phyloP scores from a whole-genome alignment of 2,888 invertebrate species.

The Salticus scenicus region DNA sequence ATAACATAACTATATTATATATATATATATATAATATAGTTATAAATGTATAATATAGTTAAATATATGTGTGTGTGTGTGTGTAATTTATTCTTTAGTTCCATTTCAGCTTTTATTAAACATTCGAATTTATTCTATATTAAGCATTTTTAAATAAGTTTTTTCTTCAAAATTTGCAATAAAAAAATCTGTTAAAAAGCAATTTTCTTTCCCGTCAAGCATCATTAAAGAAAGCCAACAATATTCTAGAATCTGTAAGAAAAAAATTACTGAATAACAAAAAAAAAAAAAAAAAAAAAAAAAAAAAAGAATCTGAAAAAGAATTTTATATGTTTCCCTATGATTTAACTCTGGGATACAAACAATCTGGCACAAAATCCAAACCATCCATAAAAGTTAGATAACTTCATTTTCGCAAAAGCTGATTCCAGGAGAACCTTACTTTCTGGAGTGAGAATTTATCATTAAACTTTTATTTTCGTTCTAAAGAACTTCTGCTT shows the following conservation, averaged over 20 bases:
- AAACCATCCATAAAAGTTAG: conserved; percentile 9
- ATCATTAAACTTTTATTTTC: conserved; percentile 17
- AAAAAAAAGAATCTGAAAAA: neutral
- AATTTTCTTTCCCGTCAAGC: too few relatives aligned
- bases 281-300: neutral
- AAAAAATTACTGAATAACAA: neutral
- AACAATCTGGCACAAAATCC: conserved; percentile 9
- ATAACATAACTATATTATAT: too few relatives aligned
- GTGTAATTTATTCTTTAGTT: too few relatives aligned
- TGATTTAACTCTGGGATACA: conserved; percentile 14
- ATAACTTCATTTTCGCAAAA: conserved; percentile 12
- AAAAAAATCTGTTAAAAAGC: too few relatives aligned
- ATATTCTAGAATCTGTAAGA: neutral
- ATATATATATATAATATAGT: too few relatives aligned
- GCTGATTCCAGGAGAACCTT: neutral
- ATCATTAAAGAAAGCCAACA: conserved; percentile 12
- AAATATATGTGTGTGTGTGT: too few relatives aligned
- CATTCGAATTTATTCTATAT: too few relatives aligned
- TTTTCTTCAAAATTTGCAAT: too few relatives aligned
- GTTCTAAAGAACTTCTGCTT: conserved; percentile 1
- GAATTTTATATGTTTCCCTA: conserved; percentile 3
- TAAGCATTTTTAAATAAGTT: too few relatives aligned
- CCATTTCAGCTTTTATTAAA: too few relatives aligned
- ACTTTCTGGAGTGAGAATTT: neutral
- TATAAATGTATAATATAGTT: too few relatives aligned